These are phyloP conservation scores for Halocaridina rubra DNA, from an alignment of 2,888 invertebrate genomes.

Conservation along the genomic window DNA sequence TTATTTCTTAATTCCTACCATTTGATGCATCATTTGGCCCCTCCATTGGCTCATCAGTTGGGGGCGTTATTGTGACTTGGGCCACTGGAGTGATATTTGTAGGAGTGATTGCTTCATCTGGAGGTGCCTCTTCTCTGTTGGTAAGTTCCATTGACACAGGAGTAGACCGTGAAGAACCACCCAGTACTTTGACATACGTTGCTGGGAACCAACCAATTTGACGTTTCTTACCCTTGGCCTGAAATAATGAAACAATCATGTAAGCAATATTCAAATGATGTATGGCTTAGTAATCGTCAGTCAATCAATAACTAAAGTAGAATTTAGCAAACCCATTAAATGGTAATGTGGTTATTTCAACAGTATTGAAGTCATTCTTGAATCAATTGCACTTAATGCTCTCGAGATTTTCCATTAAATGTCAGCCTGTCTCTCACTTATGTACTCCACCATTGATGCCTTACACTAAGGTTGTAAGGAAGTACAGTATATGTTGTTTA, in stretches of 20 bases:
- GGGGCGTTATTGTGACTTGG: slow-evolving; percentile 33
- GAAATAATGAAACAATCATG: not conserved
- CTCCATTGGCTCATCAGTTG: slow-evolving; percentile 37
- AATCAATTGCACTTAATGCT: too few relatives aligned
- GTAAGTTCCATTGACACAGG: slow-evolving; percentile 72
- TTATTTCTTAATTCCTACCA: slow-evolving; percentile 35
- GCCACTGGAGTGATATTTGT: slow-evolving; percentile 3
- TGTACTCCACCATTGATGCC: not conserved
- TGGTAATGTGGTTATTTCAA: too few relatives aligned
- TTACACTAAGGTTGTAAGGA: not conserved
- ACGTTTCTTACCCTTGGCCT: slow-evolving; percentile 82
- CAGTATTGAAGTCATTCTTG: not conserved
- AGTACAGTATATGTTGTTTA: too few relatives aligned
- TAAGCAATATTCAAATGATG: not conserved
- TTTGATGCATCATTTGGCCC: slow-evolving; percentile 49
- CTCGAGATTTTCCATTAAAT: too few relatives aligned
- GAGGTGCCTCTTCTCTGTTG: slow-evolving; percentile 56
- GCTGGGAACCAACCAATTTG: slow-evolving; percentile 99
- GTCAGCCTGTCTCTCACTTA: too few relatives aligned
- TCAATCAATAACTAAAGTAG: too few relatives aligned
- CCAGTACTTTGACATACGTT: slow-evolving; percentile 83
- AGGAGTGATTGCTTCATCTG: slow-evolving; percentile 7
- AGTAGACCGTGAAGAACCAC: slow-evolving; percentile 61
- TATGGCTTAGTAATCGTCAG: too few relatives aligned
- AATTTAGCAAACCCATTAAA: too few relatives aligned